phyloP scores from a whole-genome alignment of 2,888 invertebrate species.

The Zonitis immaculata region DNA sequence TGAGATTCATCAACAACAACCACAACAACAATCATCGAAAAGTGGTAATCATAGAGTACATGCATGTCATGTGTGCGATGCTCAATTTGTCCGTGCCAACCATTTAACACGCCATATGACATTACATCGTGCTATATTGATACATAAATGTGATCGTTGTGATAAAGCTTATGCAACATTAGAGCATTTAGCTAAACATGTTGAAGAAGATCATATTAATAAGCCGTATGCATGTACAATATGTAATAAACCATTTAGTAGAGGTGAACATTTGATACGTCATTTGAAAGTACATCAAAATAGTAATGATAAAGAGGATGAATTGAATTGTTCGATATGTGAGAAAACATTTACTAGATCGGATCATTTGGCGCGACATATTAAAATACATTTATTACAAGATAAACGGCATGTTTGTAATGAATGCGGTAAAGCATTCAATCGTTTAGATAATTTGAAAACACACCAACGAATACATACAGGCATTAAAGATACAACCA shows the following conservation, averaged over 20 bases:
- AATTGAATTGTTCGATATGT: slow-evolving; percentile 47
- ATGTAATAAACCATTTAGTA: slow-evolving; percentile 45
- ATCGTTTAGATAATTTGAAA: slow-evolving; percentile 49
- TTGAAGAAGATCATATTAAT: slow-evolving; percentile 46
- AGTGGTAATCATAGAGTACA: slow-evolving; percentile 33
- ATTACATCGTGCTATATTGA: slow-evolving; percentile 43
- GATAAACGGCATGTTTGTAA: slow-evolving; percentile 54
- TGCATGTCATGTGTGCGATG: slow-evolving; percentile 45
- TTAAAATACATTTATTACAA: slow-evolving; percentile 55
- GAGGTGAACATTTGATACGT: slow-evolving; percentile 48
- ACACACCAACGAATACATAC: slow-evolving; percentile 47
- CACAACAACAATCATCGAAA: background rate
- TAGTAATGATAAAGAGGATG: slow-evolving; percentile 33
- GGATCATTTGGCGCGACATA: slow-evolving; percentile 61
- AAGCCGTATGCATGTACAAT: slow-evolving; percentile 47
- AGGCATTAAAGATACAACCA: slow-evolving; percentile 44
- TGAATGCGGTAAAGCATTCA: slow-evolving; percentile 61
- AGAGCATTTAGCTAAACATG: slow-evolving; percentile 43
- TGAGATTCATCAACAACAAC: background rate
- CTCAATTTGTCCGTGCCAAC: slow-evolving; percentile 43
- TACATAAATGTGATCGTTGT: slow-evolving; percentile 46
- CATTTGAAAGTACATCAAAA: slow-evolving; percentile 46
- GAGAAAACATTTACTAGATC: slow-evolving; percentile 51
- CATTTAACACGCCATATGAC: slow-evolving; percentile 48
- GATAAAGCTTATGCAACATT: slow-evolving; percentile 45